Percentiles rank a stretch among this genome's conserved stretches.
Evolutionary conservation across 2,113 vertebrate species (phyloP).

Genomic region (Bubo bubo): DNA sequence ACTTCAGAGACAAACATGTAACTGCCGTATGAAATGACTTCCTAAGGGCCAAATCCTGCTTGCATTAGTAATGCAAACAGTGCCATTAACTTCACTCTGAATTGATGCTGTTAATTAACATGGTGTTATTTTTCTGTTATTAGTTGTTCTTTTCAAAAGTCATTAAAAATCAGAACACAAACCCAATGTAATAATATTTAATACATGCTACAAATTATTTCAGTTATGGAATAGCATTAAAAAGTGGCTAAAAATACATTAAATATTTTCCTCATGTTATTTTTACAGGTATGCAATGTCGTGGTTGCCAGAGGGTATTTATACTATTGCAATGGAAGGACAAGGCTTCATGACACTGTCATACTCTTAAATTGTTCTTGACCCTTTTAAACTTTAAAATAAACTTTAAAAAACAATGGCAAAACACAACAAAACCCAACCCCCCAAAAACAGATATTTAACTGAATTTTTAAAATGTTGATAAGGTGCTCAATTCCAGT

Average conservation of each 20-base stretch:
- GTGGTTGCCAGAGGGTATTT: neutral
- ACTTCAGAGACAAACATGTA: neutral
- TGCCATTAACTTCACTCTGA: slow-evolving; percentile 47
- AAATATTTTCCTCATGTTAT: neutral
- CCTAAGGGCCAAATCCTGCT: slow-evolving; percentile 41
- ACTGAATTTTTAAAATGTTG: neutral
- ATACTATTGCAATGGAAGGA: neutral
- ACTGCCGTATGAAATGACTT: slow-evolving; percentile 8
- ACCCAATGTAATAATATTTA: slow-evolving; percentile 17
- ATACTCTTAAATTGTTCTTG: neutral
- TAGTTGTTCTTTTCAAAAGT: slow-evolving; percentile 48
- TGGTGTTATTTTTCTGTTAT: slow-evolving; percentile 43
- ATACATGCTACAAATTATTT: slow-evolving; percentile 55
- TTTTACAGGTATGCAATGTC: neutral
- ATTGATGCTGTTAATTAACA: slow-evolving; percentile 53
- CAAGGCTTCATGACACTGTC: neutral
- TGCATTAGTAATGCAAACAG: slow-evolving; percentile 7
- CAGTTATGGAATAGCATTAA: slow-evolving; percentile 50
- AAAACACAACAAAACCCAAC: neutral
- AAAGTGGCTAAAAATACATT: slow-evolving; percentile 38
- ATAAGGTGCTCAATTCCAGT: neutral
- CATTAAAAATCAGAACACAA: slow-evolving; percentile 48
- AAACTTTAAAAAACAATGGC: neutral
- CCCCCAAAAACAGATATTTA: neutral
- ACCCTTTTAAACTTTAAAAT: neutral